Base-by-base conservation (phyloP, 37 sponge, comb jelly and placozoan genomes). In the Geodia barretti region DNA sequence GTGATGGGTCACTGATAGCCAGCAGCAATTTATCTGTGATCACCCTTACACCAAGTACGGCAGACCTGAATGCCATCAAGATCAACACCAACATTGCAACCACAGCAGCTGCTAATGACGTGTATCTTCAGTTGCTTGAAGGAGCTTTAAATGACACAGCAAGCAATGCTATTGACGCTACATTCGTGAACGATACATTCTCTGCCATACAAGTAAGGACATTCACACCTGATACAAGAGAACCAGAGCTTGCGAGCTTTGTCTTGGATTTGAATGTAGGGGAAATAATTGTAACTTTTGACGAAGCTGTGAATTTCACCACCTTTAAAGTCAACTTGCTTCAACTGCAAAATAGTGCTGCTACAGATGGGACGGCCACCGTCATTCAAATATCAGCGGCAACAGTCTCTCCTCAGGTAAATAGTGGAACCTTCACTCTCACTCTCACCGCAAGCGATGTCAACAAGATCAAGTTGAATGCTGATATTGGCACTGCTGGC, bases 1-100 rank as follows among this genome's bases (percentile, higher is more conserved):
- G 60, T 58, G 67, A 80, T 36, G 84, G 85, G 1, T 37, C 72
- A 31, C 3, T 75, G 0, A 62, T 64, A 29, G 43, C 77, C 19
- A 31, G 28, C 9, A 62, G 31, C 31, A 21, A 30, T 30, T 28
- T 43, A 36, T 83, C 92, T 32, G 61, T 74, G 5, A 36, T 90
- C 21, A 87, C 72, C 0, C 39, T 91, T 11, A 69, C 71, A 2
- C 72, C 93, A 21, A 40, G 77, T 26, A 23, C 38, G 36, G 60
- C 42, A 60, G 92, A 93, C 40, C 84, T 96, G n/a, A 86, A 91
- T 85, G 74, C 79, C 33, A 68, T 96, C 59, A 93, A 96, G 43
- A 80, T 76, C 67, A 37, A 61, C 33, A 38, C 79, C 0, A 63
- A 82, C 25, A 40, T 93, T 68, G 94, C 86, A 31, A 86, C 88